Evolutionary conservation across 1,140 invertebrate genomes (phyloP).

Genomic region (Scaptomyza hsui): DNA sequence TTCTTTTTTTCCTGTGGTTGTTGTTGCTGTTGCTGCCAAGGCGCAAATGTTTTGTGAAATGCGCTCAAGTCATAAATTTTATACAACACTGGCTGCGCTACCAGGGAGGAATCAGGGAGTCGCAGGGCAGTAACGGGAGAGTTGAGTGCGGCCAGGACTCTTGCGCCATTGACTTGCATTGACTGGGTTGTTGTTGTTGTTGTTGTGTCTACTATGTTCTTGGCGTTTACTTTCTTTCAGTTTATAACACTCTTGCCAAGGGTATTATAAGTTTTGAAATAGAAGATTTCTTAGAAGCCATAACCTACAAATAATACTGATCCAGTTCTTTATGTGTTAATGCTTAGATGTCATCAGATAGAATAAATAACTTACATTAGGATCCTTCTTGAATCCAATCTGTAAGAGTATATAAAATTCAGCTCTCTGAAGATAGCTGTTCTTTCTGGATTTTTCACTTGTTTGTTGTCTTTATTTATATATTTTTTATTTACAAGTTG

Average conservation of each 20-base stretch:
- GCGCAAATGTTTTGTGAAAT: conserved; percentile 81
- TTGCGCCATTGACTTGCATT: conserved; percentile 74
- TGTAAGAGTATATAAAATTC: neutral
- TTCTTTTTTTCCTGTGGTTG: conserved; percentile 30
- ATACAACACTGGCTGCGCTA: conserved; percentile 60
- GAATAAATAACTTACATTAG: too few species aligned
- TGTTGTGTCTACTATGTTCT: conserved; percentile 73
- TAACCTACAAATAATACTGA: too few species aligned
- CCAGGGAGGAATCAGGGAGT: neutral
- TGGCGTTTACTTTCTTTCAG: conserved; percentile 61
- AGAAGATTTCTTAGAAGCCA: neutral
- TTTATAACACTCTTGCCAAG: neutral
- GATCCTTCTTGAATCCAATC: too few species aligned
- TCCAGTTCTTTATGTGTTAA: neutral
- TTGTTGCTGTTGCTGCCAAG: conserved; percentile 44
- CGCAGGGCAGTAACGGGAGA: too few species aligned
- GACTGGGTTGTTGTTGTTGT: too few species aligned
- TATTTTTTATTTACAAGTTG: conserved; percentile 61
- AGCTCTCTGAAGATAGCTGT: neutral
- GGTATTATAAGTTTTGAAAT: neutral
- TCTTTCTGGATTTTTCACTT: neutral
- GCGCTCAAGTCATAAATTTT: conserved; percentile 80
- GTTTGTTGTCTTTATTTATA: neutral
- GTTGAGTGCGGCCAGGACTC: conserved; percentile 2
- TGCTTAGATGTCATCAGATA: neutral